Evolutionary conservation across 2,113 vertebrate species (phyloP), one percentile per base, ranked within the genome.

Genomic region (Raja brachyura): DNA sequence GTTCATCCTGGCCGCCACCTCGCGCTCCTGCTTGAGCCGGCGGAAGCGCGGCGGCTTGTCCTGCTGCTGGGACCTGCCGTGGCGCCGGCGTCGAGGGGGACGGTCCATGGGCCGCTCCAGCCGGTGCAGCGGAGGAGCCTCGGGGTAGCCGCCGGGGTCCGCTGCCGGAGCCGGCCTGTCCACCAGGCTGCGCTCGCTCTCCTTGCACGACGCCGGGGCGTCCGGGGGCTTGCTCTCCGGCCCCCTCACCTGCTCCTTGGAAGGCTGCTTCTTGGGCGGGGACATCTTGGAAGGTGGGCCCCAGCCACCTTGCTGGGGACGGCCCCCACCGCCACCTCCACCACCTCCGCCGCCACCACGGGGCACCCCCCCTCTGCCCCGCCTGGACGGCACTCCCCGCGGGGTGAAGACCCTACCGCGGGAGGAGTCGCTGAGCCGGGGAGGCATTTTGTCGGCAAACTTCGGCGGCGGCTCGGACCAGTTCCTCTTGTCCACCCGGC

Each of bases 41-140:
- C 98, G 97, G 94, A 98, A 98, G 0, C 98, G 97, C 1, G 98
- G 98, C 0, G 98, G 98, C 93, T 98, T 98, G 95, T 98, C 98
- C 94, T 98, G 98, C 94, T 97, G 97, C 94, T 98, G 98, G 94
- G 98, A 98, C 5, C 97, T 97, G 14, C 98, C 96, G 0, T 97
- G 97, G 0, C 98, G 97, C 6, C 98, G 96, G 0, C 97, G 95
- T 10, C 98, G 96, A 13, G 97, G 95, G 4, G 97, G 97, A 2
- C 97, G 96, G 74, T 98, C 98, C 59, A 97, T 96, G 48, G 96
- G 95, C 6, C 95, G 94, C 0, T 94, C 93, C 9, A 61, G 48
- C 93, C 94, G 79, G 95, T 94, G 78, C 39, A 48, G 0, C 95
- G 95, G n/a, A 94, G 94, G 93, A 94, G 93, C 14, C 94, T 94